phyloP scores from a whole-genome alignment of 2,113 vertebrate species.

The Chiloscyllium plagiosum region DNA sequence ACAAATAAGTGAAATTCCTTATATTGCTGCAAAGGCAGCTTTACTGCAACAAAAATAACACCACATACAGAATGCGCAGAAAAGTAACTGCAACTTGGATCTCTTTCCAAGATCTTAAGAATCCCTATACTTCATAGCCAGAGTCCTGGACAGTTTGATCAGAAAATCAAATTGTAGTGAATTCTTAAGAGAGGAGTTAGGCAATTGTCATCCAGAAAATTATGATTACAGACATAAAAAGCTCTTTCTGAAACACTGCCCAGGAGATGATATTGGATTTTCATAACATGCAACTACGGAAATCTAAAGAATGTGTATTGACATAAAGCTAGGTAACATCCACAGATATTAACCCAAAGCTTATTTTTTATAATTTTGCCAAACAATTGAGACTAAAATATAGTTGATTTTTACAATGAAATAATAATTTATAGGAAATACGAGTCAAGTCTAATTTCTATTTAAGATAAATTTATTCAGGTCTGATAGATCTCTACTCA shows the following conservation, averaged over 20 bases:
- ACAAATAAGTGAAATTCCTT: too few relatives aligned
- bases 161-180: background rate
- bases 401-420: background rate
- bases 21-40: background rate
- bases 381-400: background rate
- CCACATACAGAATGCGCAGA: background rate
- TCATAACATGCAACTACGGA: background rate
- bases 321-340: background rate
- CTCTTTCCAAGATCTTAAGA: background rate
- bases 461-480: conserved; percentile 7
- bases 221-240: background rate
- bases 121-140: background rate
- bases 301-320: background rate
- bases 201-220: background rate
- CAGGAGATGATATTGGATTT: background rate
- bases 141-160: background rate
- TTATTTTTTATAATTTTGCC: background rate
- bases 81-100: background rate
- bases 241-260: background rate
- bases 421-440: background rate
- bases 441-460: background rate
- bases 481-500: background rate
- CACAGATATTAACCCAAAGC: background rate
- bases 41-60: background rate
- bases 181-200: background rate